Evolutionary conservation across 2,113 vertebrate genomes (phyloP).

Genomic region (Nanorana parkeri): DNA sequence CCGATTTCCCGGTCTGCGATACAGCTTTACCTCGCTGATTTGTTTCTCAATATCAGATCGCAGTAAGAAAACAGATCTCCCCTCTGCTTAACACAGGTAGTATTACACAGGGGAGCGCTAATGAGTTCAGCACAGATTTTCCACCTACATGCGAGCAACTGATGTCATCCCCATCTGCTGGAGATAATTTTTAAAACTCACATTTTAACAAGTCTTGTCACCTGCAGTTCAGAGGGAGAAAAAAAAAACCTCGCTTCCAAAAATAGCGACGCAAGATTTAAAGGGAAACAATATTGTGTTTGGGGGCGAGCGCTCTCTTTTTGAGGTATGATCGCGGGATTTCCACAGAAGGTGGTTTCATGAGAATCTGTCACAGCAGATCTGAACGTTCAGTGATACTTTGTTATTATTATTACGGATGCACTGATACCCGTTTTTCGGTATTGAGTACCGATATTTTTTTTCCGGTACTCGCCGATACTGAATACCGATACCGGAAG

Average conservation of each 20-base stretch:
- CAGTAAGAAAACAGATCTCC: constrained; percentile 74
- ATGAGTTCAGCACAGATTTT: constrained; percentile 79
- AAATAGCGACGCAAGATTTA: constrained; percentile 16
- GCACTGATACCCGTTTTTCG: too few species aligned
- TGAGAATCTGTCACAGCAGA: too few species aligned
- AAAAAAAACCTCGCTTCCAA: constrained; percentile 36
- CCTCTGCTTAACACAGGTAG: constrained; percentile 71
- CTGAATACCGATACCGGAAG: too few species aligned
- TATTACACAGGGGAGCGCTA: constrained; percentile 70
- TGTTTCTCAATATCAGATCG: constrained; percentile 73
- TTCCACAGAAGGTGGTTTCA: too few species aligned
- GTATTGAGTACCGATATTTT: too few species aligned
- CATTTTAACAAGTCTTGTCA: constrained; percentile 65
- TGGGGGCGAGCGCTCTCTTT: too few species aligned
- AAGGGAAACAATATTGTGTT: too few species aligned
- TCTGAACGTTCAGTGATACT: too few species aligned
- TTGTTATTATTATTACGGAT: too few species aligned
- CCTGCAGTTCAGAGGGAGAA: constrained; percentile 65
- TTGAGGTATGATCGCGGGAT: too few species aligned
- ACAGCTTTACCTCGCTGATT: constrained; percentile 71
- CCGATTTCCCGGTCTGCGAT: constrained; percentile 66
- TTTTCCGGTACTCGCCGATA: too few species aligned
- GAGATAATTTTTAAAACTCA: constrained; percentile 66
- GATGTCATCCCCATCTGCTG: constrained; percentile 79
- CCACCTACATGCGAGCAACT: constrained; percentile 72